These are phyloP conservation scores for Andrena cerasifolii DNA, from an alignment of 1,140 invertebrate species.

Conservation along the genomic window DNA sequence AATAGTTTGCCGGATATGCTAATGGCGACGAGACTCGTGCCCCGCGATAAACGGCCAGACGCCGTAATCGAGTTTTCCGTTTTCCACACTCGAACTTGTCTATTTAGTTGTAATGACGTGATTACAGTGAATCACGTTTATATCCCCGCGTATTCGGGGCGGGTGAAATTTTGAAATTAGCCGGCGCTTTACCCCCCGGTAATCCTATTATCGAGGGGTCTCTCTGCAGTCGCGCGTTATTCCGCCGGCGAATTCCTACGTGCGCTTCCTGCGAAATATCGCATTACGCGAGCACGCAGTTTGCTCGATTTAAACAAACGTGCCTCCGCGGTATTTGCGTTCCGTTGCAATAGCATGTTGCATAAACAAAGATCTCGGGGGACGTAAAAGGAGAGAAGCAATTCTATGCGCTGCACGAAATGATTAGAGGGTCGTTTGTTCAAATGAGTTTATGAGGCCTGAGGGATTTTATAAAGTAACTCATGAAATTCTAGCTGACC, in stretches of 20 bases:
- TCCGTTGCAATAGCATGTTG: neutral
- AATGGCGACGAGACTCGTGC: neutral
- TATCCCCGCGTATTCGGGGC: neutral
- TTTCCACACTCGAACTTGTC: conserved; percentile 20
- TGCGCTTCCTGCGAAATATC: neutral
- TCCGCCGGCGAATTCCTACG: neutral
- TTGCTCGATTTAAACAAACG: neutral
- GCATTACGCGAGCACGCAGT: neutral
- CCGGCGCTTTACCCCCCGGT: conserved; percentile 35
- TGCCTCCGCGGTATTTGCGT: neutral
- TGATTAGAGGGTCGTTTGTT: neutral
- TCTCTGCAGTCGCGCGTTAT: neutral
- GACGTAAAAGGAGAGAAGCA: neutral
- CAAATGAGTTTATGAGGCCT: neutral
- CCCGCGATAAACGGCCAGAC: neutral
- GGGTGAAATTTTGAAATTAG: conserved; percentile 45
- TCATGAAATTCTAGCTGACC: neutral
- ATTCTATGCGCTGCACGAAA: neutral
- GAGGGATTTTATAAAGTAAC: neutral
- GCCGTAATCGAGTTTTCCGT: conserved; percentile 13
- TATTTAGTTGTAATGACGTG: conserved; percentile 24
- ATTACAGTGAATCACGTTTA: conserved; percentile 40
- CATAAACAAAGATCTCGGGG: too few species aligned
- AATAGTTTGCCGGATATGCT: neutral
- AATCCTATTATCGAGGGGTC: conserved; percentile 48